phyloP scores from a whole-genome alignment of 2,888 invertebrate species.

The Prenolepis imparis region DNA sequence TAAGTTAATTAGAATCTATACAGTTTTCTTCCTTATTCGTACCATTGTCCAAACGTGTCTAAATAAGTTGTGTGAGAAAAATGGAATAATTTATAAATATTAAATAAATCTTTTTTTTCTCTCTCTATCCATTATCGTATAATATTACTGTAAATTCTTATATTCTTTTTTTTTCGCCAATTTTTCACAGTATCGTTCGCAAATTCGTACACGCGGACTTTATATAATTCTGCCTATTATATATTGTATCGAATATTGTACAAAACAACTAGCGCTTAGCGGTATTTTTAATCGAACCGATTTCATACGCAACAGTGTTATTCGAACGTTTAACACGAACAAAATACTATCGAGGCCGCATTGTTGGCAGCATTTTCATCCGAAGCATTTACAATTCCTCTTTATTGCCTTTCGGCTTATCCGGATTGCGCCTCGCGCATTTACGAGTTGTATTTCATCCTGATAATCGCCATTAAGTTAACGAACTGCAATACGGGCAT shows the following conservation, averaged over 20 bases:
- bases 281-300: slow-evolving; percentile 69
- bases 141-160: background rate
- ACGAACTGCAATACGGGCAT: slow-evolving; percentile 76
- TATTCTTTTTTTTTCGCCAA: background rate
- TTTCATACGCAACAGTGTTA: slow-evolving; percentile 73
- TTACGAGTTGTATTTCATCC: slow-evolving; percentile 76
- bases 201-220: background rate
- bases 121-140: background rate
- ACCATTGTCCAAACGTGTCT: no score
- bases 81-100: background rate
- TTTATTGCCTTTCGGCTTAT: slow-evolving; percentile 78
- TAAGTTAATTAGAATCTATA: slow-evolving; percentile 13
- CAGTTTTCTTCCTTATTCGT: background rate
- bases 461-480: slow-evolving; percentile 78
- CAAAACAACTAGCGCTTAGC: slow-evolving; percentile 56
- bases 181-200: slow-evolving; percentile 15
- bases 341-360: slow-evolving; percentile 64
- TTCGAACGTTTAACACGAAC: slow-evolving; percentile 75
- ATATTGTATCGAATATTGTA: slow-evolving; percentile 32
- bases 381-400: slow-evolving; percentile 77
- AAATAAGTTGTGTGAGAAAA: background rate
- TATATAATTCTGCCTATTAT: slow-evolving; percentile 14
- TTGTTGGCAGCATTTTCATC: slow-evolving; percentile 76
- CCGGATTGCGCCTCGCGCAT: slow-evolving; percentile 74
- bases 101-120: background rate